Percentiles rank a stretch among this genome's conserved stretches.
phyloP scores from a whole-genome alignment of 2,797 vertebrate genomes.

The Neosilurus mollespiculum region DNA sequence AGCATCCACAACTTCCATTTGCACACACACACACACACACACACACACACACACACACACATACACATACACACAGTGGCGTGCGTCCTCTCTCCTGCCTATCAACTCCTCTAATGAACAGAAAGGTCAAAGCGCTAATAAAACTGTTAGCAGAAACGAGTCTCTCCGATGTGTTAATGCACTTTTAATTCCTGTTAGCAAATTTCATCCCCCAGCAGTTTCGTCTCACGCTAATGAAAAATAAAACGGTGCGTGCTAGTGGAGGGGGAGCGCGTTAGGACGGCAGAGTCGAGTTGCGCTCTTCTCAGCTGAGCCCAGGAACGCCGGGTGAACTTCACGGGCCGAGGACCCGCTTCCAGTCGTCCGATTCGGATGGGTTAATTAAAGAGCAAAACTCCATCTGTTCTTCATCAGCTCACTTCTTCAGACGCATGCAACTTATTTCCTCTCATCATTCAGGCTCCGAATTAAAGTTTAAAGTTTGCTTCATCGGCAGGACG shows the following conservation, averaged over 20 bases:
- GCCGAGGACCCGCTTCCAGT: conserved; percentile 78
- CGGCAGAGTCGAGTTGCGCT: conserved; percentile 50
- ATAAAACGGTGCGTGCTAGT: conserved; percentile 77
- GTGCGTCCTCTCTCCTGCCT: conserved; percentile 58
- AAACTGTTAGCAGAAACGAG: conserved; percentile 86
- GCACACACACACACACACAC: background rate
- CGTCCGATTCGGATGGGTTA: conserved; percentile 82
- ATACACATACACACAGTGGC: background rate
- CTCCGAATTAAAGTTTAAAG: background rate
- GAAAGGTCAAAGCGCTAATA: conserved; percentile 86
- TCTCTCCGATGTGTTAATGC: conserved; percentile 86
- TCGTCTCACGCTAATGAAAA: conserved; percentile 82
- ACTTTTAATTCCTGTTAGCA: conserved; percentile 89
- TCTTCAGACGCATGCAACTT: conserved; percentile 50
- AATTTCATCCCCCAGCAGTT: conserved; percentile 87
- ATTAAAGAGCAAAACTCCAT: conserved; percentile 85
- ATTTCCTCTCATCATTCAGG: background rate
- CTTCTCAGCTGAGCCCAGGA: conserved; percentile 61
- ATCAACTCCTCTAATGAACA: conserved; percentile 79
- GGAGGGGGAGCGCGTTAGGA: conserved; percentile 54
- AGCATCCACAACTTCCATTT: background rate
- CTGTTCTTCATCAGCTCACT: conserved; percentile 78
- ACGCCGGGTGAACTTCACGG: conserved; percentile 81
- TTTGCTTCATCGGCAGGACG: conserved; percentile 7
- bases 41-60: conserved; percentile 24